Evolutionary conservation across 2,113 vertebrate species (phyloP), one percentile per base, ranked within the genome.

Genomic region (Anser brachyrhynchus): DNA sequence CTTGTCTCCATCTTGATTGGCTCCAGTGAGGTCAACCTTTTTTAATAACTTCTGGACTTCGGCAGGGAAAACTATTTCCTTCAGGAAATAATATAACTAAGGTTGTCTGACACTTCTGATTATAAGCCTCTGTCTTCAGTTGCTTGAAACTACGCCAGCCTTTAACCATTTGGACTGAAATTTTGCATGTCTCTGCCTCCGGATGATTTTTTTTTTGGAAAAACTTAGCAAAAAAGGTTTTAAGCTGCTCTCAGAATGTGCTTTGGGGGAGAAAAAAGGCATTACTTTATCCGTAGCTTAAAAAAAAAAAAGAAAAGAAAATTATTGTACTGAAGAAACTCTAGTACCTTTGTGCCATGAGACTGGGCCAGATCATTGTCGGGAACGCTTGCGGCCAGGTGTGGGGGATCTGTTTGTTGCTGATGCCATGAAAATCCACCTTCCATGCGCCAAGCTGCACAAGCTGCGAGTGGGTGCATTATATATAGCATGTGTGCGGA

Each of bases 41-140:
- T 97, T 96, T 94, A 97, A 95, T 96, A 97, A 96, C 91, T 97
- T 94, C 93, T 96, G 94, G 95, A 96, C 93, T 97, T 95, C 39
- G 8, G 88, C 88, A 88, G 88, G 79, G 95, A 95, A 97, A 97
- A 96, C 92, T 95, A 96, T 96, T 96, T 96, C 94, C 94, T 97
- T 96, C 92, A 96, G 94, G 94, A 96, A 96, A 94, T 96, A 96
- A 93, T 97, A 94, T 96, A 93, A 96, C 94, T 96, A 96, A 97
- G 92, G 90, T 93, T 94, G 93, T 95, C 93, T 96, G 93, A 95
- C 96, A 96, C 93, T 93, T 96, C 88, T 96, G 90, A 97, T 96
- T 96, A 94, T 95, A 95, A 96, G 70, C 70, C 95, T 92, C 94
- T 96, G 88, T 96, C 93, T 97, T 96, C 96, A 94, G 90, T 93